Evolutionary conservation across 2,797 vertebrate genomes (phyloP).

Genomic region (Thaleichthys pacificus): DNA sequence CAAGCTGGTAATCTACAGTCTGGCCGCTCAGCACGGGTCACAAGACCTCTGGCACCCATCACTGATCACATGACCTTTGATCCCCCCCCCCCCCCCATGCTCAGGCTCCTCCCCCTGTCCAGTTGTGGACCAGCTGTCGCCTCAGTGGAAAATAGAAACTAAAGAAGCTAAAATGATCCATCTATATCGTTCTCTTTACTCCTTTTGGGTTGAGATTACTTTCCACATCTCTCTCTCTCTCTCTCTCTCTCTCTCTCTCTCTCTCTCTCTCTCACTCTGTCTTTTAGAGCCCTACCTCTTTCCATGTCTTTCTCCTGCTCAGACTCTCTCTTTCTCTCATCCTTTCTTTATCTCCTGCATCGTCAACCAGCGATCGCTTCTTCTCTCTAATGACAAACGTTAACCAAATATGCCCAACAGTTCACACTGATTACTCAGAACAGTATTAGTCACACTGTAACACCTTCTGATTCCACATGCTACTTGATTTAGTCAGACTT

Average conservation of each 20-base stretch:
- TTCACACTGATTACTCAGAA: too few relatives aligned
- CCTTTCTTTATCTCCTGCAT: not conserved
- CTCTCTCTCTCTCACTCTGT: not conserved
- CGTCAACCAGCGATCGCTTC: conserved; percentile 26
- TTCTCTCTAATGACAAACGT: not conserved
- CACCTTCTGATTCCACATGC: not conserved
- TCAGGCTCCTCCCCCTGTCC: conserved; percentile 10
- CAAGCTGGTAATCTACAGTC: conserved; percentile 34
- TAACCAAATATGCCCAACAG: not conserved
- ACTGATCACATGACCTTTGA: conserved; percentile 44
- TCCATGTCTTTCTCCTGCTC: not conserved
- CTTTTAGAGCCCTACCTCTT: not conserved
- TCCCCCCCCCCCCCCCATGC: conserved; percentile 24
- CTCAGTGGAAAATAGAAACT: not conserved
- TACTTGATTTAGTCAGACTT: not conserved
- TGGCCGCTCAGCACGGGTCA: conserved; percentile 39
- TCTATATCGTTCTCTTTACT: not conserved
- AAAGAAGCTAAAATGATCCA: not conserved
- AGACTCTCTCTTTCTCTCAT: not conserved
- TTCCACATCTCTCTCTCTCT: conserved; percentile 11
- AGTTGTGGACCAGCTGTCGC: conserved; percentile 15
- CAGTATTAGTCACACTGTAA: not conserved
- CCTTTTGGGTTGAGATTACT: not conserved
- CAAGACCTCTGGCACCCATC: conserved; percentile 15
- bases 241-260: too few relatives aligned